These are phyloP conservation scores for Anoplopoma fimbria DNA, from an alignment of 2,113 vertebrate species.

Conservation along the genomic window DNA sequence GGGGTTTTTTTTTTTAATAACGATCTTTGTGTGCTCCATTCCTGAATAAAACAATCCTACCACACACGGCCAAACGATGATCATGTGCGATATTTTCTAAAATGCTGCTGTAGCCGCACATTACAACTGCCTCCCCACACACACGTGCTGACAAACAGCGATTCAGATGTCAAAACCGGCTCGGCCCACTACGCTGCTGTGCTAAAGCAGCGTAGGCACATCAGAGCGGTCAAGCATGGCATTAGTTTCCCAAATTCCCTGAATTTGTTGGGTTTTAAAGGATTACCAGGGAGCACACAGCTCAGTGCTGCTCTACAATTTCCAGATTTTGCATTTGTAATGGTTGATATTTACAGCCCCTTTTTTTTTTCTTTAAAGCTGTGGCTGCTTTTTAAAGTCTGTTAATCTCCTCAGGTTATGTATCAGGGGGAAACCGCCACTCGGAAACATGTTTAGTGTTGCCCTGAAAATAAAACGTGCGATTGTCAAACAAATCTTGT, in stretches of 20 bases:
- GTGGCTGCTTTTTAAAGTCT: constrained; percentile 51
- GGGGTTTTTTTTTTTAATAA: constrained; percentile 75
- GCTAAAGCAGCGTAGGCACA: constrained; percentile 50
- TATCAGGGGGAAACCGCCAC: background rate
- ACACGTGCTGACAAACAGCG: constrained; percentile 38
- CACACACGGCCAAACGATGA: constrained; percentile 15
- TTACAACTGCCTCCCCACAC: constrained; percentile 15
- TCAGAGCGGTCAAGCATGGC: constrained; percentile 64
- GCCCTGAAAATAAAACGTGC: constrained; percentile 2
- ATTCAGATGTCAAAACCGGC: constrained; percentile 60
- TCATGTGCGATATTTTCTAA: constrained; percentile 24
- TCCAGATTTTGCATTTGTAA: constrained; percentile 71
- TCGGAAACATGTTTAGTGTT: background rate
- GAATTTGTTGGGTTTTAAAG: constrained; percentile 77
- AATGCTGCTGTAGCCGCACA: constrained; percentile 28
- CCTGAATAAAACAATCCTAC: constrained; percentile 65
- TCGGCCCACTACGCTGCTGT: constrained; percentile 32
- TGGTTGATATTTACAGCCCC: constrained; percentile 67
- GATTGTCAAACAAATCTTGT: background rate
- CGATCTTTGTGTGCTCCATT: constrained; percentile 62
- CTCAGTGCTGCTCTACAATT: constrained; percentile 56
- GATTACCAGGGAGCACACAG: constrained; percentile 74
- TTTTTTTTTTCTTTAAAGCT: constrained; percentile 27
- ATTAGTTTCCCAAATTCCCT: constrained; percentile 78
- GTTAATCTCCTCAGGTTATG: constrained; percentile 48